phyloP scores from a whole-genome alignment of 2,797 vertebrate species.

The Carapus acus region DNA sequence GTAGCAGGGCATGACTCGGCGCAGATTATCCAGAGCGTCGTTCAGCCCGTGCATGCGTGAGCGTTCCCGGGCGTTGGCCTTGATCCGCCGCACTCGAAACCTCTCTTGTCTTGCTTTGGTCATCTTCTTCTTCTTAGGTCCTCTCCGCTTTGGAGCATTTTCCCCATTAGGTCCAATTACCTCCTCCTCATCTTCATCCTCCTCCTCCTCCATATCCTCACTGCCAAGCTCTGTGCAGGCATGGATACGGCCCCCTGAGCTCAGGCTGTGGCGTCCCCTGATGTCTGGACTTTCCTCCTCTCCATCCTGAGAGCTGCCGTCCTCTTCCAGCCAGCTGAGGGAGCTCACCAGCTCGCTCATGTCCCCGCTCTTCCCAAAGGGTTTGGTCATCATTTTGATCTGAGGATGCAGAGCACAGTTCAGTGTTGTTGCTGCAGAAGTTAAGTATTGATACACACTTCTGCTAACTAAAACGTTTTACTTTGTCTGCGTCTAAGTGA shows the following conservation, averaged over 20 bases:
- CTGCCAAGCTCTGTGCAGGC: conserved; percentile 71
- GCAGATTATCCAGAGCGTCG: conserved; percentile 88
- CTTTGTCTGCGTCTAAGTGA: too few species aligned
- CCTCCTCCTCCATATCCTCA: conserved; percentile 77
- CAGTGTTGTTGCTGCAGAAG: too few species aligned
- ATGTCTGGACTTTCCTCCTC: conserved; percentile 70
- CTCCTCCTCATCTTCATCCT: conserved; percentile 78
- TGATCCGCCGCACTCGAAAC: conserved; percentile 83
- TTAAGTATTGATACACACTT: too few species aligned
- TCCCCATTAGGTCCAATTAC: conserved; percentile 78
- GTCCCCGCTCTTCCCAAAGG: conserved; percentile 71
- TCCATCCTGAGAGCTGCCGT: conserved; percentile 77
- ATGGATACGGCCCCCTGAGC: conserved; percentile 40
- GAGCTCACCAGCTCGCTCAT: conserved; percentile 81
- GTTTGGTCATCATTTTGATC: conserved; percentile 81
- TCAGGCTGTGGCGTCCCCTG: conserved; percentile 61
- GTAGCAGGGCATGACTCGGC: conserved; percentile 96
- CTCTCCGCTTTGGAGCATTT: conserved; percentile 83
- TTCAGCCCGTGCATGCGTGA: conserved; percentile 94
- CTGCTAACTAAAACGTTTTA: too few species aligned
- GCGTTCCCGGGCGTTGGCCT: conserved; percentile 94
- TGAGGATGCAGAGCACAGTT: conserved; percentile 52
- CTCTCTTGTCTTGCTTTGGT: conserved; percentile 91
- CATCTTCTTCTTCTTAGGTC: conserved; percentile 99
- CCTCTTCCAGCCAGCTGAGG: conserved; percentile 82